Evolutionary conservation across 2,888 invertebrate species (phyloP), one percentile per base, ranked within the genome.

Genomic region (Cephus spinipes): DNA sequence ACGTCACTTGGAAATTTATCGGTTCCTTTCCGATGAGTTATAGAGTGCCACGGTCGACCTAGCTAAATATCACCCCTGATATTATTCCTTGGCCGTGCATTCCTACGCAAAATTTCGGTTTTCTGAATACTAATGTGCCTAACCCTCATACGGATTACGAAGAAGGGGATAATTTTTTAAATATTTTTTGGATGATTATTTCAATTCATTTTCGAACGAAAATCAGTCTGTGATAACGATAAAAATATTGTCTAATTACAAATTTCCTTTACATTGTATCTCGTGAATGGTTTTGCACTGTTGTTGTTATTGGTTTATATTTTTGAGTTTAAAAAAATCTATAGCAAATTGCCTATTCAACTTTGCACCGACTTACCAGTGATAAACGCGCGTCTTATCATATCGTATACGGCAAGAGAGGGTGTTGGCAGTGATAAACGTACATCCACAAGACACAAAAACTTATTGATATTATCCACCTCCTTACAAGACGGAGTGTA

Each of bases 1-100:
- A 77, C 77, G 77, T 77, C 77, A 74, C 68, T 77, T 36, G 4
- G 1, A 77, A 77, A 77, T 77, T 77, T 77, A 77, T 77, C 33
- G 77, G 74, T 74, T 74, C 73, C 34, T 73, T 34, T 74, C 40
- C 15, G 35, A 68, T 77, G 77, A 77, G 73, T 77, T 74, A 77
- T 77, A 74, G 34, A 77, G 55, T 55, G 55, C 55, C 23, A 23
- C 55, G 23, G 55, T 23, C 55, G 55, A 55, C 23, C 55, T 23
- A 55, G 55, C 55, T 55, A 55, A 55, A 55, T 55, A 55, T 55
- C 55, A 55, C 23, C 55, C 9, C 23, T 23, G 55, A 9, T 23
- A 55, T 55, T 23, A 23, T 55, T 55, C 55, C 23, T 55, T 55
- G 23, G 55, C 9, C 9, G 55, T 2, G 55, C 55, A 23, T 55